Base-by-base conservation (phyloP, 92 coral and sea anemone species). In the Blastomussa wellsi region DNA sequence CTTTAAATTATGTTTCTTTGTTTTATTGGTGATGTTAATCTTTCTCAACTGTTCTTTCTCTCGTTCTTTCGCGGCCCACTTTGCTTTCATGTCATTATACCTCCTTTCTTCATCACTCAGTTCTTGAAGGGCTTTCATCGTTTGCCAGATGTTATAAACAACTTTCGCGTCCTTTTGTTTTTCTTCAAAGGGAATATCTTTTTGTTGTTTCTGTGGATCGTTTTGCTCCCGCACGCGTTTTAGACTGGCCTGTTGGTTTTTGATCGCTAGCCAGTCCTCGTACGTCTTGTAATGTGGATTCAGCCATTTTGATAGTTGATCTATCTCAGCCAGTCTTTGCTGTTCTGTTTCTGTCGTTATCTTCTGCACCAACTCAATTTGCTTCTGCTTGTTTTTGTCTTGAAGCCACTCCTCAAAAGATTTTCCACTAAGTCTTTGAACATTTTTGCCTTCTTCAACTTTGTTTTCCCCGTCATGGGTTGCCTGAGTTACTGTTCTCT, bases 221-320 rank as follows among this genome's bases (percentile, higher is more conserved):
- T 91, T 95, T 79, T 93, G 93, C 24, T 91, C 83, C 29, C 93
- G 97, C 29, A 88, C 79, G 37, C 93, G 88, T 44, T 97, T 95
- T 24, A 97, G 78, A n/a, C 90, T 83, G 32, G 90, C 87, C 36
- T 95, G 89, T 3, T 90, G 91, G 26, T 86, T 95, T 73, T 97
- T 97, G 24, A 91, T 86, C n/a, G 91, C 97, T 37, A 95, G 71
- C 99, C 99, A 97, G 66, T 97, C 95, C 26, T 97, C 99, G 86
- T 91, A 97, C 13, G 99, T 93, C 84, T 92, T 86, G 53, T 87
- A 92, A 44, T 89, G 94, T 5, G 98, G 99, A 70, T 93, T 93
- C 79, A 95, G 84, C 60, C 85, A 90, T 77, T 80, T 88, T 57
- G 83, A 85, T 32, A 87, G 77, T 82, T 88, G 87, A 65, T 93